Evolutionary conservation across 2,888 invertebrate species (phyloP).

Genomic region (Oegoconia quadripuncta): DNA sequence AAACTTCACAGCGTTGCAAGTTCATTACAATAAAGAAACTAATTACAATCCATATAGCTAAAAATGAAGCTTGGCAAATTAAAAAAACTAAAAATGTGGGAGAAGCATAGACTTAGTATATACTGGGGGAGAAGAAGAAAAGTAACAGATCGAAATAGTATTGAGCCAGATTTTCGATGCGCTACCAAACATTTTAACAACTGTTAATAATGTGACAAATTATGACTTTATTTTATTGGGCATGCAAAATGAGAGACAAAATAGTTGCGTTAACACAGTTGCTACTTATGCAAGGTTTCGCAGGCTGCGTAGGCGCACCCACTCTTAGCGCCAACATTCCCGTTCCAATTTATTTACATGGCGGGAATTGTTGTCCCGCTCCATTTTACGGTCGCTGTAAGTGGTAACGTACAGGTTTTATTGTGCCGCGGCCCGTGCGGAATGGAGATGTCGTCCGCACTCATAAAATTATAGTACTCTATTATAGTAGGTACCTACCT

Average conservation of each 20-base stretch:
- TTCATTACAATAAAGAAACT: no score
- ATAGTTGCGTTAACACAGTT: constrained; percentile 4
- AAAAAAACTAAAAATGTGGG: no score
- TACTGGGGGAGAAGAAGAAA: no score
- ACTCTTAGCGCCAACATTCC: constrained; percentile 32
- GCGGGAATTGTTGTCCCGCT: constrained; percentile 42
- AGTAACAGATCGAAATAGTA: no score
- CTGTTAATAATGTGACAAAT: not conserved
- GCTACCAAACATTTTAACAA: no score
- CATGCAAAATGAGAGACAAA: constrained; percentile 21
- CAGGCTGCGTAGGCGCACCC: constrained; percentile 26
- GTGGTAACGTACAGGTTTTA: constrained; percentile 42
- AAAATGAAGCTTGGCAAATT: no score
- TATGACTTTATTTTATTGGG: constrained; percentile 29
- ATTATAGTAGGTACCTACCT: no score
- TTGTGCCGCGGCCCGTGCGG: constrained; percentile 24
- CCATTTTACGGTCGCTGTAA: constrained; percentile 42
- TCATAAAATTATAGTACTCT: constrained; percentile 33
- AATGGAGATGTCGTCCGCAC: constrained; percentile 40
- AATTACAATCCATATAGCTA: no score
- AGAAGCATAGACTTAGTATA: no score
- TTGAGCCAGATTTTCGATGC: no score
- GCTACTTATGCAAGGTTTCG: constrained; percentile 25
- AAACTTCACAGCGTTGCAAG: no score
- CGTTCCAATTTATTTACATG: constrained; percentile 27